Evolutionary conservation across 1,140 invertebrate genomes (phyloP).

Genomic region (Bombus confusus): DNA sequence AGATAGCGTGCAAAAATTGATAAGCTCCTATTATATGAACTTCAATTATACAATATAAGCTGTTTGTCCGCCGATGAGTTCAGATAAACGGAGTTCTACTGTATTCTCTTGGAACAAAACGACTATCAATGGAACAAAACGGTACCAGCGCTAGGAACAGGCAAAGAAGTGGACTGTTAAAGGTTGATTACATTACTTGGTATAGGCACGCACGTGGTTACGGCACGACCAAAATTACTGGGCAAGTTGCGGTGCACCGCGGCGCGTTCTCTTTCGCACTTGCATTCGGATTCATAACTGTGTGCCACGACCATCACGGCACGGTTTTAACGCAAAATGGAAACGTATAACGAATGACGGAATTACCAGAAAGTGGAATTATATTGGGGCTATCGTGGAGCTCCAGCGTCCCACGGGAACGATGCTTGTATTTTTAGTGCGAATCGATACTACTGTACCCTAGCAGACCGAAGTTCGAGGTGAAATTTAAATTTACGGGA

Average conservation of each 20-base stretch:
- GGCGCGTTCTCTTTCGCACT: constrained; percentile 39
- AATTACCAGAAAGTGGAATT: constrained; percentile 33
- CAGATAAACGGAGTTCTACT: no score
- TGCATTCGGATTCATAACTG: constrained; percentile 48
- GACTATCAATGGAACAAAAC: no score
- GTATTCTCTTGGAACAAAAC: not conserved
- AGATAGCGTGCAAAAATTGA: no score
- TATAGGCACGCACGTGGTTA: not conserved
- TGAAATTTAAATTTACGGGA: constrained; percentile 24
- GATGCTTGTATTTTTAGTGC: constrained; percentile 39
- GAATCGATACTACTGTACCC: constrained; percentile 27
- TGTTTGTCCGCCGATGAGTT: no score
- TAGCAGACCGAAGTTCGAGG: not conserved
- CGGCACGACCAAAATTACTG: constrained; percentile 34
- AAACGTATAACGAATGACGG: constrained; percentile 14
- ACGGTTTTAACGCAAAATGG: not conserved
- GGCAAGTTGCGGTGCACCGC: constrained; percentile 20
- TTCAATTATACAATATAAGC: no score
- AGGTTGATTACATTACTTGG: not conserved
- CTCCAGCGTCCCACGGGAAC: not conserved
- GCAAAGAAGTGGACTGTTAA: constrained; percentile 10
- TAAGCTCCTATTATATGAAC: no score
- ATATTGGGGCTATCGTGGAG: constrained; percentile 9
- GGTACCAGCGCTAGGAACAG: no score
- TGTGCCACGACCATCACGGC: not conserved